phyloP scores from a whole-genome alignment of 2,888 invertebrate genomes.

The Oligia strigilis region DNA sequence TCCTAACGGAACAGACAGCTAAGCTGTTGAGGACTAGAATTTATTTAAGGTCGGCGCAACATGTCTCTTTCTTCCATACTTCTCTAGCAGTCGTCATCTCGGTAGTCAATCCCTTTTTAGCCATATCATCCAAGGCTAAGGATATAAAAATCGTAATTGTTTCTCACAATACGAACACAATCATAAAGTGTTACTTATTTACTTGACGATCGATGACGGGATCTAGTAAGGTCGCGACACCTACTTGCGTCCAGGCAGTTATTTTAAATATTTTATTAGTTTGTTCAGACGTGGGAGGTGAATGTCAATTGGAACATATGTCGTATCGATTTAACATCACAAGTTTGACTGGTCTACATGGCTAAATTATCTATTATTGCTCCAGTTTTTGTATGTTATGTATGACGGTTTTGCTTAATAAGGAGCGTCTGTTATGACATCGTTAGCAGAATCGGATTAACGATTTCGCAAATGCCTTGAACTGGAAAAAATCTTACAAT shows the following conservation, averaged over 20 bases:
- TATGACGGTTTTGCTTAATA: slow-evolving; percentile 28
- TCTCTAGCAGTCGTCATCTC: not conserved
- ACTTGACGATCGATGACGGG: slow-evolving; percentile 54
- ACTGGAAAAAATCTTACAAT: slow-evolving; percentile 5
- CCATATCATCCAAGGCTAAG: not conserved
- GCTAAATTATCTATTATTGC: slow-evolving; percentile 49
- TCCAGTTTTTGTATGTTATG: slow-evolving; percentile 36
- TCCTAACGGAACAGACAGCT: too few species aligned
- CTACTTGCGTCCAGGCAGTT: slow-evolving; percentile 52
- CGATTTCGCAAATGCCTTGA: slow-evolving; percentile 36
- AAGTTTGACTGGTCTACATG: slow-evolving; percentile 42
- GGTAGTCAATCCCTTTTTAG: not conserved
- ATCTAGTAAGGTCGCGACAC: slow-evolving; percentile 55
- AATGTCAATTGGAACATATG: slow-evolving; percentile 62
- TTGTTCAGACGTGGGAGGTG: slow-evolving; percentile 55
- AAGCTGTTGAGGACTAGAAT: not conserved
- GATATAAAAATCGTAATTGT: slow-evolving; percentile 11
- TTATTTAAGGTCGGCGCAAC: not conserved
- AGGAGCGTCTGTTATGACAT: slow-evolving; percentile 33
- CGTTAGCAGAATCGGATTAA: slow-evolving; percentile 23
- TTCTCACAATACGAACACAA: slow-evolving; percentile 13
- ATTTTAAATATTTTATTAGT: slow-evolving; percentile 68
- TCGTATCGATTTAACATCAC: slow-evolving; percentile 61
- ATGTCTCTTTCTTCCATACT: not conserved
- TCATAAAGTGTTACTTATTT: slow-evolving; percentile 52